A percentile compares a stretch with the other conserved stretches of the same genome.
These are phyloP conservation scores for Nemurella pictetii DNA, from an alignment of 2,888 invertebrate genomes.

Conservation along the genomic window DNA sequence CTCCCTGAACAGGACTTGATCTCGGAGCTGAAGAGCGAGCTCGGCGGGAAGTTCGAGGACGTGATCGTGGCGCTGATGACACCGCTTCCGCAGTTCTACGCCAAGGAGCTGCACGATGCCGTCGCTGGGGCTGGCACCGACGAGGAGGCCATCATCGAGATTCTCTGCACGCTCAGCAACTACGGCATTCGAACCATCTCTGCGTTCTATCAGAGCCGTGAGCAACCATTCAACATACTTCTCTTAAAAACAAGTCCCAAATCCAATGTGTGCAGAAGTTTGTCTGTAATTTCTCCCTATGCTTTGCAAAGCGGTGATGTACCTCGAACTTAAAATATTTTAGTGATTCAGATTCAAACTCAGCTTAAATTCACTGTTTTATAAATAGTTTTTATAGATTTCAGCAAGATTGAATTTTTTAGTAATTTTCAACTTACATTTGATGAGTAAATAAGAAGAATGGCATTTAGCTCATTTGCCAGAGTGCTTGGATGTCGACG, in stretches of 20 bases:
- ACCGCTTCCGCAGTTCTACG: slow-evolving; percentile 86
- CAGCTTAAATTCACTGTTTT: too few relatives aligned
- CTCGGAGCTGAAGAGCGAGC: slow-evolving; percentile 84
- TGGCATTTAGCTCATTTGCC: not conserved
- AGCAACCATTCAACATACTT: slow-evolving; percentile 49
- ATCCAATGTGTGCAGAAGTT: not conserved
- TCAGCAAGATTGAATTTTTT: not conserved
- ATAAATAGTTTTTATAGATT: not conserved
- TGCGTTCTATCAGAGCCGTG: slow-evolving; percentile 79
- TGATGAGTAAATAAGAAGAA: not conserved
- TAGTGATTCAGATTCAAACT: too few relatives aligned
- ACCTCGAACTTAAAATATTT: too few relatives aligned
- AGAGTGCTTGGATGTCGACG: not conserved
- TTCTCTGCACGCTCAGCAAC: slow-evolving; percentile 88
- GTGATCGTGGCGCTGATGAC: slow-evolving; percentile 90
- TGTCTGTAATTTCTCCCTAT: not conserved
- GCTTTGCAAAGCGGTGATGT: too few relatives aligned
- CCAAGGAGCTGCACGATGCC: slow-evolving; percentile 85
- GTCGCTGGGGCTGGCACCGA: slow-evolving; percentile 86
- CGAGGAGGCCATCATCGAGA: slow-evolving; percentile 89
- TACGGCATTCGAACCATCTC: slow-evolving; percentile 85
- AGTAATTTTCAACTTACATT: not conserved
- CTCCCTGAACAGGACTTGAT: slow-evolving; percentile 64
- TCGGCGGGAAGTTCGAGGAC: slow-evolving; percentile 87
- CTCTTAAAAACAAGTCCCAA: not conserved